Conservation (phyloP, 2,888 invertebrate genomes). For the Polydesmus complanatus region DNA sequence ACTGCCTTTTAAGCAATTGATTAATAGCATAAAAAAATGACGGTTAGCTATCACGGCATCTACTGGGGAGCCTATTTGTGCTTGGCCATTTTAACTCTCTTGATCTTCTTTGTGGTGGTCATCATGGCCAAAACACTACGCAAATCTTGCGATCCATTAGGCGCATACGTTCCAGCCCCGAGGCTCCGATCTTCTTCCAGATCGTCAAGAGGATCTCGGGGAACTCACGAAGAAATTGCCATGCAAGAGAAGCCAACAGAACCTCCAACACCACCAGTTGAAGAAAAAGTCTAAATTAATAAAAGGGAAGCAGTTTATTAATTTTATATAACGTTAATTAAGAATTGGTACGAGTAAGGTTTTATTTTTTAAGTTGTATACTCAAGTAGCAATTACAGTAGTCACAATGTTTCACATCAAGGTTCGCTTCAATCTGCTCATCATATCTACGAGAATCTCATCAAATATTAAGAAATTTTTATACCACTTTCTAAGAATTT, state of each 20-base stretch:
- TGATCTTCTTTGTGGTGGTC: conserved; percentile 15
- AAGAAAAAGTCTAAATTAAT: conserved; percentile 3
- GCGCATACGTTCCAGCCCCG: background rate
- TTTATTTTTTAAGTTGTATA: no score
- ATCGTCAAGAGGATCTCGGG: background rate
- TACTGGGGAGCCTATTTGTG: conserved; percentile 17
- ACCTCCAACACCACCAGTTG: background rate
- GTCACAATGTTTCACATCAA: no score
- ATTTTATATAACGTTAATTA: no score
- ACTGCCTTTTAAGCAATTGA: background rate
- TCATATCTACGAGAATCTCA: no score
- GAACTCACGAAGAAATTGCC: conserved; percentile 14
- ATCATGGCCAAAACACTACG: conserved; percentile 10
- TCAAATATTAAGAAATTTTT: no score
- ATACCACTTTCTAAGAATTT: no score
- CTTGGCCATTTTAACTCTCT: conserved; percentile 15
- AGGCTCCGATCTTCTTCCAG: background rate
- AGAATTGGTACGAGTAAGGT: no score
- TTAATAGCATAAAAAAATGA: conserved; percentile 4
- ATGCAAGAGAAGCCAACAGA: conserved; percentile 9
- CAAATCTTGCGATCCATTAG: conserved; percentile 11
- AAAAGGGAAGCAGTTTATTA: no score
- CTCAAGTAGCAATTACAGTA: no score
- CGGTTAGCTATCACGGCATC: conserved; percentile 14
- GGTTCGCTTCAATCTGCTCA: no score